Evolutionary conservation across 2,113 vertebrate genomes (phyloP), one percentile per base, ranked within the genome.

Genomic region (Silurus meridionalis): DNA sequence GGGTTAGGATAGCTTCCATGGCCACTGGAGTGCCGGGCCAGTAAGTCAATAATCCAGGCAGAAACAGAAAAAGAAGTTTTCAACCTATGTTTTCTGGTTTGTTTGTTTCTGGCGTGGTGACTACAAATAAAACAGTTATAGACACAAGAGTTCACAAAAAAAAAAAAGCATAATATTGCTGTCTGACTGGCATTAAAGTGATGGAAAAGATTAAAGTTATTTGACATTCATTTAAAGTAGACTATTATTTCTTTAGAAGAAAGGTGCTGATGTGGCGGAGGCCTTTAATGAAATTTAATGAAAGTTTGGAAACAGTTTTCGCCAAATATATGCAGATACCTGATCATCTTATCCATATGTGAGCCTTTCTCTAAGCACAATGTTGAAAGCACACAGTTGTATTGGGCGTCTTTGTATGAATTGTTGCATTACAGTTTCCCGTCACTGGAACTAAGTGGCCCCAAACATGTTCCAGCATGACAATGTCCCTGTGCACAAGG

Each of bases 1-100:
- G 58, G 53, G 84, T 86, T 85, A 86, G 78, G 82, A 87, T 87
- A 72, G 80, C 80, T 83, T 80, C 77, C 50, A n/a, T 46, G 28
- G 13, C 61, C 80, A 83, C 8, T 17, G 57, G n/a, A 50, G 11
- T 11, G 15, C 63, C 61, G 28, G 14, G 17, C 55, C 60, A 60
- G 64, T 25, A 21, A 80, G 57, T 25, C 63, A 61, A 84, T 58
- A 60, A 81, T 83, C 83, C 8, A 15, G 83, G 77, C n/a, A 66
- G 48, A 64, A 48, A 50, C 57, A 50, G 83, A 75, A 69, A 48
- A 60, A 82, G 60, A 28, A 4, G 67, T 87, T 25, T 84, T 55
- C 80, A 69, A 61, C 71, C 79, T 82, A 2, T 82, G 78, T 85
- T 53, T 60, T 48, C 17, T 50, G 74, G n/a, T 60, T 72, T 74